phyloP scores from a whole-genome alignment of 1,140 invertebrate genomes.

The Diploscapter pachys region DNA sequence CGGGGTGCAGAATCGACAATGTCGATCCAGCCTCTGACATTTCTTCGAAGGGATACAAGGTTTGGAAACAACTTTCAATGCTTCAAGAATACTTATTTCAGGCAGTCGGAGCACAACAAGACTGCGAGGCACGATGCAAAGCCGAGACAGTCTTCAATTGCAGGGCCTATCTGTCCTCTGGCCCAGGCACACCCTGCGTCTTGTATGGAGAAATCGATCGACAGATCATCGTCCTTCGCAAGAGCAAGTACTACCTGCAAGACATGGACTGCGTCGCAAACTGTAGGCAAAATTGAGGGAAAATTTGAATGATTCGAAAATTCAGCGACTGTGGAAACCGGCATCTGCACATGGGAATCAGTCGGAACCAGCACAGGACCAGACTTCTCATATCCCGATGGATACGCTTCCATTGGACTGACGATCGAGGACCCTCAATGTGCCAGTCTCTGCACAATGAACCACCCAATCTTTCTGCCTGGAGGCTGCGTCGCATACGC shows the following conservation, averaged over 20 bases:
- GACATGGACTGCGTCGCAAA: constrained; percentile 8
- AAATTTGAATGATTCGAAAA: not conserved
- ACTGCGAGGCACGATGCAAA: constrained; percentile 6
- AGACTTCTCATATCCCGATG: constrained; percentile 4
- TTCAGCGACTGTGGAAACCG: not conserved
- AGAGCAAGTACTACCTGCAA: constrained; percentile 14
- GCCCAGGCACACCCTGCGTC: constrained; percentile 6
- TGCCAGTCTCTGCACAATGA: constrained; percentile 7
- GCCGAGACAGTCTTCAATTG: constrained; percentile 5
- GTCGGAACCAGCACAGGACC: not conserved
- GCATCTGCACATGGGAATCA: not conserved
- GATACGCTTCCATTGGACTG: constrained; percentile 13
- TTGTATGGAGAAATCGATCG: constrained; percentile 4
- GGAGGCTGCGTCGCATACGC: constrained; percentile 5
- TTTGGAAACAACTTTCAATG: not conserved
- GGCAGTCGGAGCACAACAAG: constrained; percentile 8
- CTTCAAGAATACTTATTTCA: not conserved
- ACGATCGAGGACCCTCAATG: constrained; percentile 15
- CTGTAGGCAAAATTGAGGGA: not conserved
- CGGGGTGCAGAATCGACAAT: not conserved
- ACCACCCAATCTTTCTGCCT: constrained; percentile 2
- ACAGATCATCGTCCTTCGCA: not conserved
- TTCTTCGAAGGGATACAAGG: constrained; percentile 10
- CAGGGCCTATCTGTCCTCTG: constrained; percentile 8
- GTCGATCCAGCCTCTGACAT: not conserved